These are phyloP conservation scores for Sebastolobus altivelis DNA, from an alignment of 2,797 vertebrate species.

Conservation along the genomic window DNA sequence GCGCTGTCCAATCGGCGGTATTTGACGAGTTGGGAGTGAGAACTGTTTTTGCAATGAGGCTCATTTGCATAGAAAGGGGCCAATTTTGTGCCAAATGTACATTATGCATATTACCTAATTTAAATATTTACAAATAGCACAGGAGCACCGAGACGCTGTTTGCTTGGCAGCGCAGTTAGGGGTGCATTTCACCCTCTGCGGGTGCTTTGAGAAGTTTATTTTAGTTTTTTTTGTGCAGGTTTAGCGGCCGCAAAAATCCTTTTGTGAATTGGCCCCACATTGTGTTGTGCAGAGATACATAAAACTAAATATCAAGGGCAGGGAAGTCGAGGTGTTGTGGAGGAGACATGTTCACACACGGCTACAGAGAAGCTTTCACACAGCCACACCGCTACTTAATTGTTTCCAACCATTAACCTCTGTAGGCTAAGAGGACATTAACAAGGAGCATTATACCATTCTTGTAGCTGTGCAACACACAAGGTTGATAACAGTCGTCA, in stretches of 20 bases:
- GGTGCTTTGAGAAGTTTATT: background rate
- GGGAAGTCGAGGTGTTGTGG: background rate
- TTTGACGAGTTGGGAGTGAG: no score
- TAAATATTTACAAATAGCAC: no score
- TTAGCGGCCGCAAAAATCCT: fast-evolving
- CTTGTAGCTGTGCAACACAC: background rate
- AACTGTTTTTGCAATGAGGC: background rate
- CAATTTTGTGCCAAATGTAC: background rate
- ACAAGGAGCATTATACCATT: background rate
- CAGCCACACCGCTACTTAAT: slow-evolving; percentile 4
- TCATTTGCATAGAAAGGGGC: background rate
- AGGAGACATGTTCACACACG: background rate
- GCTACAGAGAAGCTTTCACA: background rate
- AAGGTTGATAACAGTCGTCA: background rate
- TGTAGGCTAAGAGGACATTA: slow-evolving; percentile 16
- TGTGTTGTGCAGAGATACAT: background rate
- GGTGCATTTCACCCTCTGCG: background rate
- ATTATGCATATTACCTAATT: background rate
- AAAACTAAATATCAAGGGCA: slow-evolving; percentile 9
- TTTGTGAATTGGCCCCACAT: background rate
- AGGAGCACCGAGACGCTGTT: background rate
- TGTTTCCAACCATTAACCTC: slow-evolving; percentile 34
- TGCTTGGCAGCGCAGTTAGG: background rate
- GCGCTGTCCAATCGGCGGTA: no score
- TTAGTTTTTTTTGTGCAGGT: background rate